Base-by-base conservation (phyloP, 2,888 invertebrate species). In the Liodrosophila aerea region DNA sequence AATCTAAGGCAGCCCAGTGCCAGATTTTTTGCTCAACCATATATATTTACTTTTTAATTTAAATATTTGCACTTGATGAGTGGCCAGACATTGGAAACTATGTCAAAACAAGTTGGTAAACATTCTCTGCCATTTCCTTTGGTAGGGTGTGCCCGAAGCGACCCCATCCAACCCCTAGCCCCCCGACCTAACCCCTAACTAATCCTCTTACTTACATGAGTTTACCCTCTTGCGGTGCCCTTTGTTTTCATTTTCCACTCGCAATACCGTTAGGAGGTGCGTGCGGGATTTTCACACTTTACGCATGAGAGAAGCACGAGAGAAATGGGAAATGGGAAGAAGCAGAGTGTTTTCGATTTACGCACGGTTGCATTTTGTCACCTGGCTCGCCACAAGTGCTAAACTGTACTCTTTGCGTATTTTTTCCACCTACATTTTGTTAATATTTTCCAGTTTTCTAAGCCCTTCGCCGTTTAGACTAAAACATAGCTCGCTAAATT, bases 401-500 rank as follows among this genome's bases (percentile, higher is more conserved):
- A 49, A 60, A 60, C 54, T 54, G 64, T 51, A 56, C 56, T n/a
- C n/a, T 15, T 34, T 36, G 33, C 51, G 37, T 29, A 11, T 18
- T 46, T 9, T 7, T 30, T 13, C 30, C 37, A 13, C 31, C 29
- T 11, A 9, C 12, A 22, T 15, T 53, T 29, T 41, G 45, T 15
- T 36, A 31, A 52, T 50, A 54, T 50, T 61, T 61, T 49, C 54
- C 63, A 41, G 54, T 58, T 56, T 52, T 70, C n/a, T 73, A 62
- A 64, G 39, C 65, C 41, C 12, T 31, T 39, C 30, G 51, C 34
- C 37, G 45, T 62, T 60, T 46, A 33, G 58, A 18, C 46, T 49
- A 45, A 47, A 73, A 67, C 64, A 83, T 76, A 81, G 69, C 67
- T 83, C 75, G 78, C 75, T 85, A 85, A 85, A 86, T 86, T 85